Evolutionary conservation across 2,888 invertebrate species (phyloP).

Genomic region (Cryptocephalus primarius): DNA sequence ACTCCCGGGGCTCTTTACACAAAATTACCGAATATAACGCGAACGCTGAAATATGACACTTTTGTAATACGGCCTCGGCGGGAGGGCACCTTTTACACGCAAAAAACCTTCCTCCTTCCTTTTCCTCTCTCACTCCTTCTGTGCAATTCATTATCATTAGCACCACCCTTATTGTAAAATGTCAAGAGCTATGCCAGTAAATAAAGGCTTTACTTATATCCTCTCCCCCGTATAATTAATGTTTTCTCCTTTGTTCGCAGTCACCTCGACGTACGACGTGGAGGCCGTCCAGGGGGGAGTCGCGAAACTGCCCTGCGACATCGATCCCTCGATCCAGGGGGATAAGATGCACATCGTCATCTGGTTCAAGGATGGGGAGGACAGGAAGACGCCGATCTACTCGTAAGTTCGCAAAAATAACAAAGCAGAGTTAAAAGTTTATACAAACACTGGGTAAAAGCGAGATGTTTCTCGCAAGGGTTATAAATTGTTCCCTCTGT

Average conservation of each 20-base stretch:
- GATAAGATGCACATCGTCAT: conserved; percentile 52
- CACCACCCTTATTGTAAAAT: conserved; percentile 1
- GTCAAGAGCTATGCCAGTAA: background rate
- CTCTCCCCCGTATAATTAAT: background rate
- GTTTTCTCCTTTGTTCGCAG: conserved; percentile 18
- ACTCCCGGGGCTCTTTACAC: no score
- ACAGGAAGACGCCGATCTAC: conserved; percentile 46
- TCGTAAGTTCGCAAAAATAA: conserved; percentile 37
- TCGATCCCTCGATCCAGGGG: conserved; percentile 42
- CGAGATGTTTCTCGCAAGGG: no score
- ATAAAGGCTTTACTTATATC: background rate
- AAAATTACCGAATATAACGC: no score
- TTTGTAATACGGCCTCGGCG: no score
- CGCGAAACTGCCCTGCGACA: conserved; percentile 50
- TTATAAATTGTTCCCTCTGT: no score
- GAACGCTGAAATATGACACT: no score
- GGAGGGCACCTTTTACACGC: no score
- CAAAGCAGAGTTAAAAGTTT: no score
- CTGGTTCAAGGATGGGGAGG: conserved; percentile 50
- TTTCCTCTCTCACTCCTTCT: background rate
- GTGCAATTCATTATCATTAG: conserved; percentile 3
- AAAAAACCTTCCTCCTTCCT: conserved; percentile 1
- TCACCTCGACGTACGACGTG: conserved; percentile 30
- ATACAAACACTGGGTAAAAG: no score
- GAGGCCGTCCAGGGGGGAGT: conserved; percentile 48